These are phyloP conservation scores for Drosophila paramelanica DNA, from an alignment of 2,888 invertebrate genomes.

Conservation along the genomic window DNA sequence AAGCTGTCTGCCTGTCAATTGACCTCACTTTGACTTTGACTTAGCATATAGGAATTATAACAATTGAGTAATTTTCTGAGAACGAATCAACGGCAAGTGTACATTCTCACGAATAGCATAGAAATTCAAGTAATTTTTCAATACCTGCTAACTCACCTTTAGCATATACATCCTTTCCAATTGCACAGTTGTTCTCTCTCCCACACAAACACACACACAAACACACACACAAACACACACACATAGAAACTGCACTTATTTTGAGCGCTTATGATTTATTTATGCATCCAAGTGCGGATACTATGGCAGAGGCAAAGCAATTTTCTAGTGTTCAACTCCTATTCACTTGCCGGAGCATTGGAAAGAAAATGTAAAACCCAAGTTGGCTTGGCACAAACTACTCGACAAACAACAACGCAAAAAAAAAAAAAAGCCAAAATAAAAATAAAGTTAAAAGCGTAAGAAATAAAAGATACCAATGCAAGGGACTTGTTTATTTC, in stretches of 20 bases:
- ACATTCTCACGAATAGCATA: background rate
- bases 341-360: slow-evolving; percentile 36
- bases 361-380: slow-evolving; percentile 38
- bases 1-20: slow-evolving; percentile 11
- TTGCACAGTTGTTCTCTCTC: slow-evolving; percentile 11
- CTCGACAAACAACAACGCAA: slow-evolving; percentile 33
- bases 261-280: slow-evolving; percentile 73
- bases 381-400: slow-evolving; percentile 45
- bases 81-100: slow-evolving; percentile 7
- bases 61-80: slow-evolving; percentile 1
- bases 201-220: background rate
- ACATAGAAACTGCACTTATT: slow-evolving; percentile 45
- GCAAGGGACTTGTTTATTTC: slow-evolving; percentile 44
- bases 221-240: slow-evolving; percentile 1
- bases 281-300: slow-evolving; percentile 54
- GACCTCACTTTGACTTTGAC: background rate
- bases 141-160: slow-evolving; percentile 17
- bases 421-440: slow-evolving; percentile 9
- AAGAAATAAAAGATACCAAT: slow-evolving; percentile 24
- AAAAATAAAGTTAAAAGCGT: slow-evolving; percentile 9
- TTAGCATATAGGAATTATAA: background rate
- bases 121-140: slow-evolving; percentile 13
- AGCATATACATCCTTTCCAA: background rate
- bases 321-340: slow-evolving; percentile 44
- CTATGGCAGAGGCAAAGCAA: slow-evolving; percentile 35